A percentile compares a stretch with the other conserved stretches of the same genome.
phyloP scores from a whole-genome alignment of 2,888 invertebrate genomes.

The Crematogaster levior region DNA sequence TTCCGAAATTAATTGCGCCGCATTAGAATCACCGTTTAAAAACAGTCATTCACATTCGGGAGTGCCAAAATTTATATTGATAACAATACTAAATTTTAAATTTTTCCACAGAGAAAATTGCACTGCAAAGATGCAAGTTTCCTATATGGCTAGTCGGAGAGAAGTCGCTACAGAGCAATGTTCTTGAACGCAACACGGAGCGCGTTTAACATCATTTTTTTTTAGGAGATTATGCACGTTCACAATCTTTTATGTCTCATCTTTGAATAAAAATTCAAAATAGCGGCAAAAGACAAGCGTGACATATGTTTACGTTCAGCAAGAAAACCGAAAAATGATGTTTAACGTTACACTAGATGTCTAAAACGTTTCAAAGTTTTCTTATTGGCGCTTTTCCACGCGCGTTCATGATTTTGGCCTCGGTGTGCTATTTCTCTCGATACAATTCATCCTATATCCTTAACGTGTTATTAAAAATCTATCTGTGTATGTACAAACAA shows the following conservation, averaged over 20 bases:
- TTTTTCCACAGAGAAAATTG: conserved; percentile 28
- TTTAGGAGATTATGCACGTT: background rate
- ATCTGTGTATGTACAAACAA: conserved; percentile 79
- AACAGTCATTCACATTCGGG: background rate
- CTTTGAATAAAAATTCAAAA: background rate
- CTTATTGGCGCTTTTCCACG: background rate
- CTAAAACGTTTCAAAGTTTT: background rate
- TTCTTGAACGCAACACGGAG: conserved; percentile 4
- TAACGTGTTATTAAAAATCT: conserved; percentile 77
- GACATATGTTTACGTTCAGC: background rate
- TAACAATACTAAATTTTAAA: conserved; percentile 28
- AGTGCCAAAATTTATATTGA: conserved; percentile 15
- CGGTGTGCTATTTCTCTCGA: conserved; percentile 48
- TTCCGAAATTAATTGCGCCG: conserved; percentile 37
- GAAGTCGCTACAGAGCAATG: conserved; percentile 5
- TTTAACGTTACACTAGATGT: background rate
- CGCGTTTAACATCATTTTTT: conserved; percentile 18
- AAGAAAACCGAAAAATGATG: background rate
- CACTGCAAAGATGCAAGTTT: background rate
- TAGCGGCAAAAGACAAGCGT: background rate
- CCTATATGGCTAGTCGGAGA: conserved; percentile 5
- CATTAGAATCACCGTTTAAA: background rate
- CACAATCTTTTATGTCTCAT: background rate
- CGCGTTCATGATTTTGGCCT: conserved; percentile 34
- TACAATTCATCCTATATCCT: conserved; percentile 67